A percentile compares a stretch with the other conserved stretches of the same genome.
These are phyloP conservation scores for Equus quagga DNA, from an alignment of 2,113 vertebrate species.

Conservation along the genomic window DNA sequence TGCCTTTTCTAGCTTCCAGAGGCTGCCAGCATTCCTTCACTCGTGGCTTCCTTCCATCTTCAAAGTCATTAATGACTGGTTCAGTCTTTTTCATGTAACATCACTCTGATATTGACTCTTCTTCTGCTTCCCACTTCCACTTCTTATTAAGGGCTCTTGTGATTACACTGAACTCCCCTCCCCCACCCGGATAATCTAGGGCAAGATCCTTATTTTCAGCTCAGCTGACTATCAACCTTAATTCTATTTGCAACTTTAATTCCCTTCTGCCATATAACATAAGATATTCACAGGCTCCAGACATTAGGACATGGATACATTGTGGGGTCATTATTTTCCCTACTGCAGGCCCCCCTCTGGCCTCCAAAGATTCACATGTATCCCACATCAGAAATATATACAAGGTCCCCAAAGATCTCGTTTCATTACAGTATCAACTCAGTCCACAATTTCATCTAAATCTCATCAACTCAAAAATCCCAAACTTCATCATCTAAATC, in stretches of 20 bases:
- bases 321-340: neutral
- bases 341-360: neutral
- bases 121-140: neutral
- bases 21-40: neutral
- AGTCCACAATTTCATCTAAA: no score
- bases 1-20: neutral
- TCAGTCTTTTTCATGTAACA: neutral
- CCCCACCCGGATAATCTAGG: neutral
- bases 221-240: neutral
- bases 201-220: neutral
- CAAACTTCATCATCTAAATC: neutral
- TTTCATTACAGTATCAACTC: neutral
- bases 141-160: neutral
- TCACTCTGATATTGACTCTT: neutral
- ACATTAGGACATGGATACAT: neutral
- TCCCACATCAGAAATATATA: neutral
- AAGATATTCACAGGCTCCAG: neutral
- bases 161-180: neutral
- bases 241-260: neutral
- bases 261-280: neutral
- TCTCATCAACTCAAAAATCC: no score
- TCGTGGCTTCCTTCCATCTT: neutral
- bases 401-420: neutral
- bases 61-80: neutral
- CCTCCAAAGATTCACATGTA: neutral